phyloP scores from a whole-genome alignment of 2,113 vertebrate genomes.

The Hyaena hyaena region DNA sequence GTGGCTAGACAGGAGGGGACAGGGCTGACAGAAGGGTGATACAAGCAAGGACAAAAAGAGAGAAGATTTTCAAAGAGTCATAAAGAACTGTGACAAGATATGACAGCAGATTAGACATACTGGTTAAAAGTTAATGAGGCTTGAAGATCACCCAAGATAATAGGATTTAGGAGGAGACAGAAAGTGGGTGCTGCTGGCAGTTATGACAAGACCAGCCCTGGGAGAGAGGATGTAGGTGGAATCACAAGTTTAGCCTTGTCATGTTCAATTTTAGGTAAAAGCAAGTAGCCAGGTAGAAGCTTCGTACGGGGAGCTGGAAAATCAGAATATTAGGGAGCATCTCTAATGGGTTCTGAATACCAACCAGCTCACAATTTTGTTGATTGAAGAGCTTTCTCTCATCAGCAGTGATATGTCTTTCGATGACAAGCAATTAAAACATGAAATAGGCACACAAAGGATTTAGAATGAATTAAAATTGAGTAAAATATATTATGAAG shows the following conservation, averaged over 20 bases:
- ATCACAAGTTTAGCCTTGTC: constrained; percentile 5
- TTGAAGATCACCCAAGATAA: neutral
- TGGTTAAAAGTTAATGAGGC: neutral
- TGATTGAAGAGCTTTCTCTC: constrained; percentile 11
- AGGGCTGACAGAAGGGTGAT: neutral
- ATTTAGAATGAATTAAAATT: constrained; percentile 8
- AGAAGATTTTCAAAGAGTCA: neutral
- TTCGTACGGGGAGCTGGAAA: neutral
- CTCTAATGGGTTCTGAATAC: neutral
- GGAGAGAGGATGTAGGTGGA: neutral
- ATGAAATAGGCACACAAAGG: neutral
- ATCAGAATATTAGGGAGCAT: neutral
- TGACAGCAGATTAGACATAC: neutral
- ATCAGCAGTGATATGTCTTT: neutral
- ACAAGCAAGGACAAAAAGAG: neutral
- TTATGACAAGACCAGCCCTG: neutral
- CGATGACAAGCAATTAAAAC: constrained; percentile 44
- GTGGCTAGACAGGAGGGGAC: neutral
- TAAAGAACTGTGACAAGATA: neutral
- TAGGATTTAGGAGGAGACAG: neutral
- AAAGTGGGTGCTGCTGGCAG: neutral
- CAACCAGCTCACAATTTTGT: neutral
- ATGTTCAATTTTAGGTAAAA: constrained; percentile 20
- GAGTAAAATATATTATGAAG: neutral
- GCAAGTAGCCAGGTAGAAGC: neutral